phyloP scores from a whole-genome alignment of 2,797 vertebrate species.

The Choloepus didactylus region DNA sequence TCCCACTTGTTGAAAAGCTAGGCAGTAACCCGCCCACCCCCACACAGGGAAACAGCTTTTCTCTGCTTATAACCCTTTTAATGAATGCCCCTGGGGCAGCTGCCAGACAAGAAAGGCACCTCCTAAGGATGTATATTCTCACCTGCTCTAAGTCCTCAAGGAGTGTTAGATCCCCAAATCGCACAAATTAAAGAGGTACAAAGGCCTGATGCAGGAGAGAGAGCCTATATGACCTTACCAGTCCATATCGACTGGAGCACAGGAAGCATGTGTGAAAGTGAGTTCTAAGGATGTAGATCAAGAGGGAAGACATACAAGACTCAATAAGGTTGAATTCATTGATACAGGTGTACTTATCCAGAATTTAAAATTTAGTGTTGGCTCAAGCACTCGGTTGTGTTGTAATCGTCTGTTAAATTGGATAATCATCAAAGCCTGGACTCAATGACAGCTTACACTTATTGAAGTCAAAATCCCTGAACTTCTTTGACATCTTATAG shows the following conservation, averaged over 20 bases:
- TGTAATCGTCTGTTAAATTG: not conserved
- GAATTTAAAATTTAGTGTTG: conserved; percentile 4
- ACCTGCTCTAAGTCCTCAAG: not conserved
- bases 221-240: not conserved
- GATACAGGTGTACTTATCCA: not conserved
- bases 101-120: not conserved
- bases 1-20: not conserved
- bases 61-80: conserved; percentile 24
- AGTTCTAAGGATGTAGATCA: not conserved
- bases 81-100: not conserved
- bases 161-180: not conserved
- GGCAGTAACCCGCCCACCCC: not conserved
- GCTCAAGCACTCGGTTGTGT: not conserved
- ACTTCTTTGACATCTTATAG: conserved; percentile 15
- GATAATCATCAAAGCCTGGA: conserved; percentile 4
- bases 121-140: not conserved
- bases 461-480: conserved; percentile 39
- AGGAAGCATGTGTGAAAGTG: not conserved
- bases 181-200: not conserved
- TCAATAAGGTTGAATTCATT: not conserved
- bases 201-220: not conserved
- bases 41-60: not conserved
- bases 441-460: not conserved
- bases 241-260: not conserved
- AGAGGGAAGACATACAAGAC: not conserved